These are phyloP conservation scores for Siphonodentalium dalli DNA, from an alignment of 2,888 invertebrate species.

Conservation along the genomic window DNA sequence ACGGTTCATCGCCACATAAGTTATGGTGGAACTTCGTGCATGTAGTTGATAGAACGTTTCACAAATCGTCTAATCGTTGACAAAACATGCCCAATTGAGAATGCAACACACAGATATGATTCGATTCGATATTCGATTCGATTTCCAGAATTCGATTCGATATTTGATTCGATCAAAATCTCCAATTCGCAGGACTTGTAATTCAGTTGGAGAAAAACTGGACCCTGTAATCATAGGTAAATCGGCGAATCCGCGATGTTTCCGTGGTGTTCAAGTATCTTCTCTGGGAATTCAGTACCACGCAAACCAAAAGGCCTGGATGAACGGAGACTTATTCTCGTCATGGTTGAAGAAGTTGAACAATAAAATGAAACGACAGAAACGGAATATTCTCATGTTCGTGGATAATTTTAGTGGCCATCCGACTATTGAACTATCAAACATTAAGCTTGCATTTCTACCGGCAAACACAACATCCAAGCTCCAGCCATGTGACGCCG, in stretches of 20 bases:
- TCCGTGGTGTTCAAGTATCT: constrained; percentile 6
- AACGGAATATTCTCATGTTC: constrained; percentile 17
- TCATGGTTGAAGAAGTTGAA: constrained; percentile 19
- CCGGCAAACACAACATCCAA: constrained; percentile 23
- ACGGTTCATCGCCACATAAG: too few species aligned
- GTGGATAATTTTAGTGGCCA: constrained; percentile 23
- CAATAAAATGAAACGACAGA: constrained; percentile 9
- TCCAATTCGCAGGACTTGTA: too few species aligned
- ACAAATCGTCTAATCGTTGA: too few species aligned
- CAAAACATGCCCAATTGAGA: too few species aligned
- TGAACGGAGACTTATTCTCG: constrained; percentile 18
- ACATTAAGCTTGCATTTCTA: constrained; percentile 23
- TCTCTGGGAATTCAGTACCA: constrained; percentile 23
- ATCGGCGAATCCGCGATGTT: constrained; percentile 23
- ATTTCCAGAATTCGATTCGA: too few species aligned
- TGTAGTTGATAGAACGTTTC: too few species aligned
- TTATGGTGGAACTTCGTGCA: too few species aligned
- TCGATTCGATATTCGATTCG: too few species aligned
- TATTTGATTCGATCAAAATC: too few species aligned
- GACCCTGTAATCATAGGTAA: constrained; percentile 23
- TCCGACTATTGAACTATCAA: constrained; percentile 11
- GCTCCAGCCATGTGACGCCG: constrained; percentile 22
- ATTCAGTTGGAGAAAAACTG: constrained; percentile 3
- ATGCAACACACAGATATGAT: too few species aligned
- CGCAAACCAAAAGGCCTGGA: constrained; percentile 28